Base-by-base conservation (phyloP, 2,797 vertebrate species). In the Dendrocincla tyrannina region DNA sequence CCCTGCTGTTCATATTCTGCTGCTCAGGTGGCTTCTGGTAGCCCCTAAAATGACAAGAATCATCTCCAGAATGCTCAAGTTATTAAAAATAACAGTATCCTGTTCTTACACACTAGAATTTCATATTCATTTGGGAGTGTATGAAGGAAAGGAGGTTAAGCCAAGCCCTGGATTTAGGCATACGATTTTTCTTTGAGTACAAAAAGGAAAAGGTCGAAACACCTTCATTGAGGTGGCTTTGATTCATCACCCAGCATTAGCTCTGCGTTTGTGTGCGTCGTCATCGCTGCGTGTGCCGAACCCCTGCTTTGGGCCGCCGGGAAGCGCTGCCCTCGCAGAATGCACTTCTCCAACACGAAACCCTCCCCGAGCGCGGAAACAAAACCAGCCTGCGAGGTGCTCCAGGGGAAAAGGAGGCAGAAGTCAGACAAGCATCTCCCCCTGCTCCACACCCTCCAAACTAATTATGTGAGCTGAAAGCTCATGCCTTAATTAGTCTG, bases 221-320 rank as follows among this genome's bases (percentile, higher is more conserved):
- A n/a, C 44, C 56, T 49, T 66, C 30, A 44, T 88, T 86, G 17
- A 53, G 16, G n/a, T 44, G 50, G 50, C 90, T 50, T 93, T 87
- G 86, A 91, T 76, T 50, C 85, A 69, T 79, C 50, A 46, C 30
- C 7, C 50, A 56, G 8, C 1, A 1, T 49, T 4, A 30, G 42
- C 55, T 62, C 84, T 53, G 68, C 77, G 14, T 50, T 77, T 58
- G 35, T 42, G 15, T 28, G 70, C 59, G 1, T 9, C 11, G 1
- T 56, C 82, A 42, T 67, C 60, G 1, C 33, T 1, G 50, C 8
- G 37, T 19, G 49, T 68, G 58, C 79, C 4, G 1, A 87, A 58
- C 1, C 23, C 22, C 20, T 3, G 1, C 0, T 20, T 53, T 1
- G 53, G 59, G 41, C 55, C 64, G 17, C 73, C 4, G 50, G 33